A percentile compares a stretch with the other conserved stretches of the same genome.
Conservation (phyloP, 1,140 invertebrate species). For the Araneus ventricosus region DNA sequence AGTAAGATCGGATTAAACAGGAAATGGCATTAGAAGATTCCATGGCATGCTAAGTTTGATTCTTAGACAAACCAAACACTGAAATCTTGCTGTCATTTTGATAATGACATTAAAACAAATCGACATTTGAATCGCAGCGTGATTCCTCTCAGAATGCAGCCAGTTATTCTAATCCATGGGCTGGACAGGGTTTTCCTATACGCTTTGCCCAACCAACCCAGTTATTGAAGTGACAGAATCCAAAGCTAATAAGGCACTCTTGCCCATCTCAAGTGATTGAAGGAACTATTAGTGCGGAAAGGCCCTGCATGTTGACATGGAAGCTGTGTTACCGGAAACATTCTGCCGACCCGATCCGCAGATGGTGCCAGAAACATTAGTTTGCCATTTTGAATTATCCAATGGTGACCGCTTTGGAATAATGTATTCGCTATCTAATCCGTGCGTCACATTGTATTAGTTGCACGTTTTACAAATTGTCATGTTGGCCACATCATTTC, state of each 20-base stretch:
- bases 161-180: background rate
- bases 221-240: slow-evolving; percentile 56
- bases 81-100: background rate
- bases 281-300: slow-evolving; percentile 60
- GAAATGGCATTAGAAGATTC: background rate
- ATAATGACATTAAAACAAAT: background rate
- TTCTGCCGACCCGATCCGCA: background rate
- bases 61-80: background rate
- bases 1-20: too few species aligned
- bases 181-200: background rate
- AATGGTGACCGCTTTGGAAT: slow-evolving; percentile 34
- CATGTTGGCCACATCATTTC: background rate
- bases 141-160: background rate
- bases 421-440: slow-evolving; percentile 41
- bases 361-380: slow-evolving; percentile 58
- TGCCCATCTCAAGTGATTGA: slow-evolving; percentile 59
- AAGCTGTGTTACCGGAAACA: slow-evolving; percentile 48
- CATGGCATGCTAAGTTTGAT: background rate
- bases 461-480: slow-evolving; percentile 34
- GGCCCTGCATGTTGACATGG: slow-evolving; percentile 55
- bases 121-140: background rate
- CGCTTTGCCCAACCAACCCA: background rate
- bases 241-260: slow-evolving; percentile 64
- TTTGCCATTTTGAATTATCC: slow-evolving; percentile 70
- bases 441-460: slow-evolving; percentile 30